Conservation (phyloP, 2,888 invertebrate genomes). For the Piscicola geometra region DNA sequence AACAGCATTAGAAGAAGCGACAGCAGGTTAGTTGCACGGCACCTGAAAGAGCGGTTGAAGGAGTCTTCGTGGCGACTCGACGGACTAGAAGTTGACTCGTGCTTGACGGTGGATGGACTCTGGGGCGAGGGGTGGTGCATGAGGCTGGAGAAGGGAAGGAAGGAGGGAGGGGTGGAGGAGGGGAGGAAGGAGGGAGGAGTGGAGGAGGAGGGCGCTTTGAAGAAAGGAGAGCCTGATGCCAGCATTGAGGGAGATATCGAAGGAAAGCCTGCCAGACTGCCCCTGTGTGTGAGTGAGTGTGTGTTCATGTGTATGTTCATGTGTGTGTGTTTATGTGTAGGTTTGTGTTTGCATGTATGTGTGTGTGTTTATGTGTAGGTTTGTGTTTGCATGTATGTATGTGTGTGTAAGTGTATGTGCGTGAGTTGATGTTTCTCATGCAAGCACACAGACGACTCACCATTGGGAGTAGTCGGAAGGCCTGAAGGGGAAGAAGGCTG, state of each 20-base stretch:
- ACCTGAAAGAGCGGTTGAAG: background rate
- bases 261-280: background rate
- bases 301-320: no score
- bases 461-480: slow-evolving; percentile 1
- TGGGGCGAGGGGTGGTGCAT: background rate
- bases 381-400: no score
- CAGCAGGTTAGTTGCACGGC: no score
- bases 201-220: background rate
- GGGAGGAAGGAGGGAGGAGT: background rate
- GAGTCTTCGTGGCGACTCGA: background rate
- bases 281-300: background rate
- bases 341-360: no score
- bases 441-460: background rate
- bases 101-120: background rate
- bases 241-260: background rate
- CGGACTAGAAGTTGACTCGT: background rate
- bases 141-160: background rate
- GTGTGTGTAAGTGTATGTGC: no score
- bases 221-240: background rate
- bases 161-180: background rate
- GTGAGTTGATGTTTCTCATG: no score
- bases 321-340: no score
- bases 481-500: slow-evolving; percentile 10
- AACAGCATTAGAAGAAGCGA: no score
- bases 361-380: no score